Evolutionary conservation across 2,113 vertebrate species (phyloP), one percentile per base, ranked within the genome.

Genomic region (Gnathonemus longibarbis): DNA sequence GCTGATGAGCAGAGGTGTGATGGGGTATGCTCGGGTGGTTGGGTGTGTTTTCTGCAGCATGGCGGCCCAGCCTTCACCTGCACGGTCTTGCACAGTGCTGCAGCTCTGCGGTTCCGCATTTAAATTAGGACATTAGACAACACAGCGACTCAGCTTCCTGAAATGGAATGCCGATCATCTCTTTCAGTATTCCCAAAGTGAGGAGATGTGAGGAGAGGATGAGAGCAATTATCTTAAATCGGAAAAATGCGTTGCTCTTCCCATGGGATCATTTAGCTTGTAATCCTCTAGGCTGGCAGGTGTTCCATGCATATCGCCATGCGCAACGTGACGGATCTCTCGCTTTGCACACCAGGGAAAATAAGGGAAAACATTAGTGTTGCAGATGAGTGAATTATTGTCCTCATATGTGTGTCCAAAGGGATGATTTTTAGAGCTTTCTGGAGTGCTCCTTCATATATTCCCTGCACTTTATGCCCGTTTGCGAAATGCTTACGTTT

Each of bases 341-440:
- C 8, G 5, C 49, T 87, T 87, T 8, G 70, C 45, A 83, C 17
- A 52, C 70, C 35, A 15, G 70, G 49, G 19, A 45, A 77, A 39
- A 39, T 53, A 89, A 84, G 89, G 77, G 77, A 62, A 89, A 83
- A 52, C 31, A 31, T 31, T 89, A 84, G 45, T 24, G 39, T 89
- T 46, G 42, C 35, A 56, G 80, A 31, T n/a, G n/a, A 56, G 15
- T 46, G 86, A 89, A 48, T 84, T 24, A 84, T 80, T 80, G 74
- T 48, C 50, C 31, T 87, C 11, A 1, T 52, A 46, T n/a, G 1
- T 46, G 31, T 58, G 27, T 83, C 52, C 49, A 21, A 53, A 87
- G 49, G 48, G n/a, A 52, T 87, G 62, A 42, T 66, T 50, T 87
- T 52, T 50, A 8, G 9, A 31, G 66, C 70, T 89, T 50, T 17